Base-by-base conservation (phyloP, 1,140 invertebrate genomes). In the Steinernema khuongi region DNA sequence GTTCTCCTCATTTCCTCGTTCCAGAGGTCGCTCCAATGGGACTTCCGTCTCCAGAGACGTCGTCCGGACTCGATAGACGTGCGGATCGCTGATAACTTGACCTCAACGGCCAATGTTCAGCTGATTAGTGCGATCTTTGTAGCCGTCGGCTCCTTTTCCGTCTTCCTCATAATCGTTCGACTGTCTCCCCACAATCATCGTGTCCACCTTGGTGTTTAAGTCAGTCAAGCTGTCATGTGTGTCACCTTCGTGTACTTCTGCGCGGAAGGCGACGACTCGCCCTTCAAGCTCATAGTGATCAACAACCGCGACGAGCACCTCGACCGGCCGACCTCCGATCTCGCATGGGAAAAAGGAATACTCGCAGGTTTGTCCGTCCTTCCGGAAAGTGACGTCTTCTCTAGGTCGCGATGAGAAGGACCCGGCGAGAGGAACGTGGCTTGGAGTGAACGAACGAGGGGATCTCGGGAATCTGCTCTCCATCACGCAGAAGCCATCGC, bases 291-390 rank as follows among this genome's bases (percentile, higher is more conserved):
- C 32, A 73, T 81, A 28, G 31, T 81, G 22, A 29, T 81, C 11
- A 81, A 81, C 68, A 81, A 81, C 50, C 74, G 80, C 32, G 80
- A 81, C 71, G 80, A 81, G 70, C 50, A 80, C 0, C 72, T 79
- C 22, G 78, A 80, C 66, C 67, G 79, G 1, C 41, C 43, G 1
- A 81, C 80, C 14, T 66, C 66, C 19, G 70, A 69, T 71, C 69
- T 80, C 22, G 32, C 72, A 17, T 81, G 80, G 80, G 36, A 67
- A 18, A 50, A 81, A 44, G 79, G 73, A 29, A 76, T 81, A 41
- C 44, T 81, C 2, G 71, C 79, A 31, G 79, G 80, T 81, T n/a
- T n/a, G n/a, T n/a, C n/a, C n/a, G n/a, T n/a, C n/a, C n/a, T 79
- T 80, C 22, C 19, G 50, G 1, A 22, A 22, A 29, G 1, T 30